Percentiles rank a stretch among this genome's conserved stretches.
Evolutionary conservation across 1,140 invertebrate species (phyloP).

Genomic region (Danaus plexippus): DNA sequence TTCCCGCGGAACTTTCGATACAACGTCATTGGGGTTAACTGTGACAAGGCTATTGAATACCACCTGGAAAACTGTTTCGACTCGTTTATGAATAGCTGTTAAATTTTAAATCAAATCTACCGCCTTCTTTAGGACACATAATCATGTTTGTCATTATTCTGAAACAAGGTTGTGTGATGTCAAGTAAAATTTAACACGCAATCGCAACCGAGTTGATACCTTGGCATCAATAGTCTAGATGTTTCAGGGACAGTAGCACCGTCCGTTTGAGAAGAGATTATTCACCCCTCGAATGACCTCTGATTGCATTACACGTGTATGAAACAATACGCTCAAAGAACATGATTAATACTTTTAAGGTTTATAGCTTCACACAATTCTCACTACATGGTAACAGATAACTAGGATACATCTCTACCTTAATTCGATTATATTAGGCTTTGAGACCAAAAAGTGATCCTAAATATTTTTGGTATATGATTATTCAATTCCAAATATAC

Average conservation of each 20-base stretch:
- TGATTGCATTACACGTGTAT: neutral
- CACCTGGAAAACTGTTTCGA: conserved; percentile 44
- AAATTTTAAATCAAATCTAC: conserved; percentile 13
- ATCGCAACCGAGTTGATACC: conserved; percentile 56
- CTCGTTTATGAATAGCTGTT: conserved; percentile 2
- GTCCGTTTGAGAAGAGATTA: no score
- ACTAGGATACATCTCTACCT: neutral
- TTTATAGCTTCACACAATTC: conserved; percentile 4
- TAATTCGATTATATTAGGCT: no score
- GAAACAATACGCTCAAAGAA: conserved; percentile 10
- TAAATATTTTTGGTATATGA: no score
- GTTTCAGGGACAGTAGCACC: conserved; percentile 30
- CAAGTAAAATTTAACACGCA: conserved; percentile 68
- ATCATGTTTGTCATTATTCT: conserved; percentile 8
- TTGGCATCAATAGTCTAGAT: conserved; percentile 54
- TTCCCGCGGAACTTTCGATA: conserved; percentile 61
- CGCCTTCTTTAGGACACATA: neutral
- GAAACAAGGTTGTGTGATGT: conserved; percentile 58
- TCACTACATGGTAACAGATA: neutral
- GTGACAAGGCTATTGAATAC: conserved; percentile 60
- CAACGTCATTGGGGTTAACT: conserved; percentile 49
- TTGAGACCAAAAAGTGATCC: no score
- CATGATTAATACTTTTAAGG: conserved; percentile 14
- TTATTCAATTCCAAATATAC: no score
- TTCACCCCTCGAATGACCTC: neutral